A percentile compares a stretch with the other conserved stretches of the same genome.
Conservation (phyloP, 2,113 vertebrate species). For the Struthidea cinerea region DNA sequence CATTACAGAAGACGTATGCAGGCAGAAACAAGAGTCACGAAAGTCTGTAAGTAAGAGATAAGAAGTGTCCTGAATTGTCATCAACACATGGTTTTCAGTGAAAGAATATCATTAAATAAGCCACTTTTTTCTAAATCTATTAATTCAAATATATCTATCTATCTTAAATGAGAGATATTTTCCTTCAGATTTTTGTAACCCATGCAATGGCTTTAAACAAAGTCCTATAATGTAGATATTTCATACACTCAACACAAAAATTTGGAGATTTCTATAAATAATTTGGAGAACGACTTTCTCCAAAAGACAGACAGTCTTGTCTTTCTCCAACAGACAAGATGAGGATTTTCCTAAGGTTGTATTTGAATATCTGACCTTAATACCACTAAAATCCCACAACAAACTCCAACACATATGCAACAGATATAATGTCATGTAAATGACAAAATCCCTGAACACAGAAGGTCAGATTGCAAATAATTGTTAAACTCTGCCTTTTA, state of each 20-base stretch:
- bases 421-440: neutral
- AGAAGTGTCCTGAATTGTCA: neutral
- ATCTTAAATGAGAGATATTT: neutral
- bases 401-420: neutral
- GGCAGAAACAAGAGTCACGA: neutral
- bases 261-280: neutral
- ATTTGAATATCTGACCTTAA: conserved; percentile 4
- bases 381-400: neutral
- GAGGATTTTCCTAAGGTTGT: neutral
- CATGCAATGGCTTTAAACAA: neutral
- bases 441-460: neutral
- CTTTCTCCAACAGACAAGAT: neutral
- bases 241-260: neutral
- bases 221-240: neutral
- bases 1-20: neutral
- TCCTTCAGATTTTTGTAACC: neutral
- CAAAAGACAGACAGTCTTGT: too few relatives aligned
- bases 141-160: neutral
- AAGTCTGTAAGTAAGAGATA: neutral
- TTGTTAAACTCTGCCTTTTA: neutral
- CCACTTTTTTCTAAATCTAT: neutral
- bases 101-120: neutral
- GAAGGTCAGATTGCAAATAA: neutral
- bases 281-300: neutral
- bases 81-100: neutral